These are phyloP conservation scores for Oasisia sp. DNA, from an alignment of 2,888 invertebrate species.

Conservation along the genomic window DNA sequence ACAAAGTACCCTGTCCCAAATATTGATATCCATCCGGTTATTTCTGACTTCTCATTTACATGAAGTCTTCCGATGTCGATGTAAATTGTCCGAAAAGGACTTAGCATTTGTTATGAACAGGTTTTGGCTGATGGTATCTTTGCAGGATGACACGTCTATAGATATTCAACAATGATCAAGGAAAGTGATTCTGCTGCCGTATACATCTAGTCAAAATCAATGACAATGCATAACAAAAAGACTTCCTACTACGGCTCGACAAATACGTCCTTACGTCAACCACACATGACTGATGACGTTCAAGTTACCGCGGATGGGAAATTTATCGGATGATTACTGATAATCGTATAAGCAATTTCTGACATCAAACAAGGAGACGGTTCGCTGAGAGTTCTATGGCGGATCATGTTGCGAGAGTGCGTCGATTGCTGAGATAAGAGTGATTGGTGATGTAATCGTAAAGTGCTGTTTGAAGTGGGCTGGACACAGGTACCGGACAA, in stretches of 20 bases:
- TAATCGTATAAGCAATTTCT: background rate
- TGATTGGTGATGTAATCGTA: too few relatives aligned
- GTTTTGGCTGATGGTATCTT: background rate
- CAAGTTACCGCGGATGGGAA: background rate
- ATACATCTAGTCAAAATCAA: background rate
- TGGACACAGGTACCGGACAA: too few relatives aligned
- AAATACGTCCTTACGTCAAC: background rate
- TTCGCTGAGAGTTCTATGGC: background rate
- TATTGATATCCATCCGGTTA: background rate
- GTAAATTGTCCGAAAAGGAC: background rate
- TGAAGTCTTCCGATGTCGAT: background rate
- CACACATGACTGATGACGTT: background rate
- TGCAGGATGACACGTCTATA: background rate
- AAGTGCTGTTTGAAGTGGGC: too few relatives aligned
- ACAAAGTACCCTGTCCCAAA: background rate
- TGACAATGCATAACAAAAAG: background rate
- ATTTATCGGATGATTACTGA: slow-evolving; percentile 7
- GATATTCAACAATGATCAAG: background rate
- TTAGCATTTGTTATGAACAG: background rate
- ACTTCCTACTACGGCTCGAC: background rate
- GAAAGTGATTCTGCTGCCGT: background rate
- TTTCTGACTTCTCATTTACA: background rate
- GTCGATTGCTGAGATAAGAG: too few relatives aligned
- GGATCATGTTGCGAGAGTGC: background rate
- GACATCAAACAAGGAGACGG: background rate